Evolutionary conservation across 92 coral and sea anemone genomes (phyloP).

Genomic region (Isaurus tuberculatus): DNA sequence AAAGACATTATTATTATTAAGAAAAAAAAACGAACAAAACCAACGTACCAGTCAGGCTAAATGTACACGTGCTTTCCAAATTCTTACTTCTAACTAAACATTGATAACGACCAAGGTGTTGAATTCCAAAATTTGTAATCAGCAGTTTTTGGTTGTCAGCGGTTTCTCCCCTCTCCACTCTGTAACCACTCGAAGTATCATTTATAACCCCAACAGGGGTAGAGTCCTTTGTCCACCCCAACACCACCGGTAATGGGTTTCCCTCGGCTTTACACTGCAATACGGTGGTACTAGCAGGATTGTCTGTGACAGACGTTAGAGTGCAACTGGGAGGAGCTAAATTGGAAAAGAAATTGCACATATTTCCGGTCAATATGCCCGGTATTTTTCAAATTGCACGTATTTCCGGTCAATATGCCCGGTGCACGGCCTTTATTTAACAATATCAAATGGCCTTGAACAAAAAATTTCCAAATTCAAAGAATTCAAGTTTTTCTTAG

Average conservation of each 20-base stretch:
- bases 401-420: too few relatives aligned
- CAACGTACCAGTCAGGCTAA: slow-evolving; percentile 62
- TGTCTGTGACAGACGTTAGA: slow-evolving; percentile 39
- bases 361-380: too few relatives aligned
- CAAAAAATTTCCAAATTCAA: too few relatives aligned
- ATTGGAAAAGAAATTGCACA: too few relatives aligned
- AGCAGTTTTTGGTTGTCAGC: slow-evolving; percentile 54
- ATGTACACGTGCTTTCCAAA: slow-evolving; percentile 50
- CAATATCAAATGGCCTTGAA: too few relatives aligned
- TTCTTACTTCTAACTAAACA: slow-evolving; percentile 63
- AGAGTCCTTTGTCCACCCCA: slow-evolving; percentile 67
- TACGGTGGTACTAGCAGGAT: slow-evolving; percentile 58
- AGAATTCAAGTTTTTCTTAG: too few relatives aligned
- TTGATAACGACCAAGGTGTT: slow-evolving; percentile 71
- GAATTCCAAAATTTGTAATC: slow-evolving; percentile 68
- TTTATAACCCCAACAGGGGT: slow-evolving; percentile 2
- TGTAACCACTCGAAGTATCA: slow-evolving; percentile 37
- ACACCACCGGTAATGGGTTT: slow-evolving; percentile 72
- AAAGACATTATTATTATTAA: too few relatives aligned
- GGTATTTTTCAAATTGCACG: too few relatives aligned
- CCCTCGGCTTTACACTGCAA: slow-evolving; percentile 75
- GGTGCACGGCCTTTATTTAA: too few relatives aligned
- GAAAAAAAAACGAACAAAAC: background rate
- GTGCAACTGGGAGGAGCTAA: slow-evolving; percentile 73
- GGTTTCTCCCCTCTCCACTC: slow-evolving; percentile 39